A percentile compares a stretch with the other conserved stretches of the same genome.
phyloP scores from a whole-genome alignment of 2,888 invertebrate species.

The Galerucella nymphaeae region DNA sequence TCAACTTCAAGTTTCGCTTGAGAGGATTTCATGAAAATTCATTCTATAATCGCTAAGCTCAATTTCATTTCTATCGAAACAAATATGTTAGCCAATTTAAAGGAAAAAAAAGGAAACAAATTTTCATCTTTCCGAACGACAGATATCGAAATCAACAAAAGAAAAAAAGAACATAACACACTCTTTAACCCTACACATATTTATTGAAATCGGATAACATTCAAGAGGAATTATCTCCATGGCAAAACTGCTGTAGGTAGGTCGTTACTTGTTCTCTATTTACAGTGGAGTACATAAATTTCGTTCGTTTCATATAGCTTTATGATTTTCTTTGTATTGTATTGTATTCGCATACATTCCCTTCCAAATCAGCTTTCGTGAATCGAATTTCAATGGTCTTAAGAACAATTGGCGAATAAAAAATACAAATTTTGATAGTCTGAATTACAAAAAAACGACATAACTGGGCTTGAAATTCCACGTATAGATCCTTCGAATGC shows the following conservation, averaged over 20 bases:
- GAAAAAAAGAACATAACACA: constrained; percentile 29
- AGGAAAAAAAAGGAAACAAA: constrained; percentile 22
- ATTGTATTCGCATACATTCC: no score
- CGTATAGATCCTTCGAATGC: no score
- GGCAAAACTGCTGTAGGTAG: background rate
- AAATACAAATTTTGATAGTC: no score
- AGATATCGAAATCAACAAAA: constrained; percentile 30
- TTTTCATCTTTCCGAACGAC: constrained; percentile 31
- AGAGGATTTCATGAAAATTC: no score
- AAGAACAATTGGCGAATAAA: no score
- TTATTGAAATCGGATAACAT: constrained; percentile 40
- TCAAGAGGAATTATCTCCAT: constrained; percentile 35
- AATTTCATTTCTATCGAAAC: background rate
- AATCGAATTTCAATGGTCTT: no score
- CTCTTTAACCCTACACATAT: constrained; percentile 35
- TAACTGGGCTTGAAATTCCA: no score
- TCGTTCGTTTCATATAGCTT: background rate
- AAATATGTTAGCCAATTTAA: background rate
- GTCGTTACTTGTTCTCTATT: constrained; percentile 13
- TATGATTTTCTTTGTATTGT: background rate
- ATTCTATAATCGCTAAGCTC: no score
- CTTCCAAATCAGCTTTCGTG: no score
- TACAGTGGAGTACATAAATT: constrained; percentile 15
- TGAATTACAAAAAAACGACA: no score
- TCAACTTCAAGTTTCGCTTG: no score